Evolutionary conservation across 2,888 invertebrate genomes (phyloP), one percentile per base, ranked within the genome.

Genomic region (Lutraria lutraria): DNA sequence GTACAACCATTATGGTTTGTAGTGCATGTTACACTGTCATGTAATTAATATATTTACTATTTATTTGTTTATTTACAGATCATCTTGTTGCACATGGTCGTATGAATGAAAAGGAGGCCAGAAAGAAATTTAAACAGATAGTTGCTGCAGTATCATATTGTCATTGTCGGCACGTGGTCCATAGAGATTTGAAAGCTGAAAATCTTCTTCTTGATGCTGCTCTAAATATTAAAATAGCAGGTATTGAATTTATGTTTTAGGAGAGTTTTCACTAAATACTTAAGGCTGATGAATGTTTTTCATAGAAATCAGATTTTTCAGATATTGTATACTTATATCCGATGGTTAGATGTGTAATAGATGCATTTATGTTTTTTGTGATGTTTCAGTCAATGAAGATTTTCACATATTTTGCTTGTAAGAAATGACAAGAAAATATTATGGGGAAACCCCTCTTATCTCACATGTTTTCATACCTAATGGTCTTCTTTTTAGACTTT

Each of bases 101-200:
- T 89, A 99, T 99, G 98, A 97, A 98, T 76, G 99, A 99, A 96
- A 97, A 98, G 76, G 99, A 99, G 96, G 99, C 99, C 34, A 98
- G 99, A 94, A 97, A 98, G 91, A 98, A 99, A 94, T 99, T 99
- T 97, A 98, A 98, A 93, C 99, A 99, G 97, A 99, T 99, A 96
- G 98, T 99, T n/a, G 98, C 99, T 8, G 99, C 99, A 6, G 98
- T 99, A 82, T 98, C 98, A 87, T 99, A 99, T 97, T 99, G 99
- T 95, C 99, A 99, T 97, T 97, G 98, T 93, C 98, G 98, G 94
- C 98, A 98, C 85, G 98, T 99, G 89, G 99, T 99, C 93, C 99
- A 99, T 97, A 97, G 97, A 80, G 96, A 97, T 92, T 92, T 96
- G 29, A 96, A 99, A 97, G 99, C 99, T 88, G 99, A 99, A 97